Evolutionary conservation across 37 sponge, comb jelly and placozoan genomes (phyloP).

Genomic region (Hexactinellida sp.): DNA sequence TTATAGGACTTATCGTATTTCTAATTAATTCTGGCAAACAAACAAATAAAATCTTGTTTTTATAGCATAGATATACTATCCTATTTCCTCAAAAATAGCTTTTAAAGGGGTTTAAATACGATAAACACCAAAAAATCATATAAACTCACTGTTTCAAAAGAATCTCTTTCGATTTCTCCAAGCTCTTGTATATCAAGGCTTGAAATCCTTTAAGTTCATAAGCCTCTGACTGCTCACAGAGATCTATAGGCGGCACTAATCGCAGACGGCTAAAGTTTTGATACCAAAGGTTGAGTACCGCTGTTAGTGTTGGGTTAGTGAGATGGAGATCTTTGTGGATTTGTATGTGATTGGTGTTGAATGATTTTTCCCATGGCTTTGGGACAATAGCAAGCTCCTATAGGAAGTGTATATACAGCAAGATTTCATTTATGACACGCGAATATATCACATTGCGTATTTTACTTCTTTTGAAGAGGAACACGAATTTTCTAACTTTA

Average conservation of each 20-base stretch:
- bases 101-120: too few relatives aligned
- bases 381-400: slow-evolving; percentile 56
- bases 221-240: slow-evolving; percentile 36
- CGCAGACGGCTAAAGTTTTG: slow-evolving; percentile 43
- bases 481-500: too few relatives aligned
- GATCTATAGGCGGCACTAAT: slow-evolving; percentile 32
- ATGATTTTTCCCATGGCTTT: slow-evolving; percentile 76
- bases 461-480: neutral
- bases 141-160: slow-evolving; percentile 58
- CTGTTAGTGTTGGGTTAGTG: slow-evolving; percentile 68
- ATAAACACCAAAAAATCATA: too few relatives aligned
- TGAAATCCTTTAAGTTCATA: slow-evolving; percentile 60
- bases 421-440: neutral
- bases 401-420: slow-evolving; percentile 2
- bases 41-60: too few relatives aligned
- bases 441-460: neutral
- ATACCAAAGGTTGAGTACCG: slow-evolving; percentile 77
- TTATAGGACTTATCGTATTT: too few relatives aligned
- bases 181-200: slow-evolving; percentile 36
- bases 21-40: too few relatives aligned
- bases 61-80: too few relatives aligned
- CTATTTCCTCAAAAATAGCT: too few relatives aligned
- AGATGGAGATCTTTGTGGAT: slow-evolving; percentile 40
- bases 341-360: slow-evolving; percentile 18
- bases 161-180: slow-evolving; percentile 52